A percentile compares a stretch with the other conserved stretches of the same genome.
phyloP scores from a whole-genome alignment of 2,113 vertebrate genomes.

The Triplophysa dalaica region DNA sequence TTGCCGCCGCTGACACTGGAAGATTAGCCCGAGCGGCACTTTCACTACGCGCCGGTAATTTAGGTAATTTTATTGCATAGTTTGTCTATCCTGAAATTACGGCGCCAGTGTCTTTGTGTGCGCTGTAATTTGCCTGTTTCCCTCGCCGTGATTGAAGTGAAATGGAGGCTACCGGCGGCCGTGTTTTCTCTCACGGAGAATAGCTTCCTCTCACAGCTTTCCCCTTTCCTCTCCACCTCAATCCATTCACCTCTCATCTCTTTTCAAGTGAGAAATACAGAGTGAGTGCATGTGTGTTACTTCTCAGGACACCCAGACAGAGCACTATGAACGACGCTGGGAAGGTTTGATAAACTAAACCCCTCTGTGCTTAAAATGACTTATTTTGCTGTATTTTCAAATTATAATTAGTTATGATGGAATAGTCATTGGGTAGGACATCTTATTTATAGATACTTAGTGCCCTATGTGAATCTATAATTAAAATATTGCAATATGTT shows the following conservation, averaged over 20 bases:
- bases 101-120: constrained; percentile 74
- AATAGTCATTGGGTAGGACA: too few species aligned
- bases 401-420: too few species aligned
- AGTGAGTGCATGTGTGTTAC: constrained; percentile 31
- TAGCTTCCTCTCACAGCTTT: constrained; percentile 38
- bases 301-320: constrained; percentile 12
- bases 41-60: constrained; percentile 74
- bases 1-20: constrained; percentile 58
- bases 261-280: constrained; percentile 45
- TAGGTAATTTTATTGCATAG: constrained; percentile 79
- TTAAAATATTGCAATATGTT: too few species aligned
- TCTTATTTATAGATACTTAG: too few species aligned
- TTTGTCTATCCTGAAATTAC: constrained; percentile 74
- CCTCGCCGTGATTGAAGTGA: constrained; percentile 72
- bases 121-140: constrained; percentile 79
- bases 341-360: constrained; percentile 5
- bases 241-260: constrained; percentile 34
- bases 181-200: constrained; percentile 60
- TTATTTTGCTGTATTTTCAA: too few species aligned
- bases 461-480: too few species aligned
- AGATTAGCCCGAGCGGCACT: constrained; percentile 77
- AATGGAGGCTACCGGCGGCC: constrained; percentile 63
- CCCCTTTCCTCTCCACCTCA: constrained; percentile 22
- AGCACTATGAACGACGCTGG: constrained; percentile 8
- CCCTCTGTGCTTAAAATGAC: background rate